A percentile compares a stretch with the other conserved stretches of the same genome.
phyloP scores from a whole-genome alignment of 2,888 invertebrate species.

The Scaptomyza flava region DNA sequence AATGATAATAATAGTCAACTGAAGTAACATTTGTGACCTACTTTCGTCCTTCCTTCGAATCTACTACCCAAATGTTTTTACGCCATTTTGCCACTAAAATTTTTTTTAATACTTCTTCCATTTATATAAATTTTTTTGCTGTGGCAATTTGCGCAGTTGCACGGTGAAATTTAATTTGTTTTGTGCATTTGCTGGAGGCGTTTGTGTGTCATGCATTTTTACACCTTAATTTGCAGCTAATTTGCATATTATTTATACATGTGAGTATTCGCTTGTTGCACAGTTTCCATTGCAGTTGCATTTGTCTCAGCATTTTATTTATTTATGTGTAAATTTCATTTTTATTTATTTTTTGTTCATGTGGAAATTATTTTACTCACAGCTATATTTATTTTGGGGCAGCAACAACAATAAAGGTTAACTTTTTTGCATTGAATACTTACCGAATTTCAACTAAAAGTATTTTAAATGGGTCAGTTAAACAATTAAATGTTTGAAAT shows the following conservation, averaged over 20 bases:
- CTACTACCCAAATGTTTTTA: not conserved
- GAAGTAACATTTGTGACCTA: not conserved
- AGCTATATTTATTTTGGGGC: conserved; percentile 9
- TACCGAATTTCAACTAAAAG: not conserved
- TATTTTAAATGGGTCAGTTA: too few relatives aligned
- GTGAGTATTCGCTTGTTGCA: conserved; percentile 52
- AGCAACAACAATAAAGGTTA: conserved; percentile 1
- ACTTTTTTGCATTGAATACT: not conserved
- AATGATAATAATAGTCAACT: not conserved
- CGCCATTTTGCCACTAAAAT: conserved; percentile 7
- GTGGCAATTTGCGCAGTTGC: conserved; percentile 48
- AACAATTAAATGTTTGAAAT: too few relatives aligned
- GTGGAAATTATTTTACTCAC: conserved; percentile 12
- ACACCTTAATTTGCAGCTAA: conserved; percentile 76
- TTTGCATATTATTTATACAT: conserved; percentile 65
- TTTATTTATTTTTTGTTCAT: not conserved
- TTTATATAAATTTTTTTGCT: conserved; percentile 22
- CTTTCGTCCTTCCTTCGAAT: not conserved
- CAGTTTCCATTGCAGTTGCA: conserved; percentile 45
- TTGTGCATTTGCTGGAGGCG: conserved; percentile 65
- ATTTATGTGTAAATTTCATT: not conserved
- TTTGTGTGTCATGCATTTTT: conserved; percentile 74
- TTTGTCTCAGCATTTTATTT: not conserved
- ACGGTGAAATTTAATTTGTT: conserved; percentile 70
- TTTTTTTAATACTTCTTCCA: conserved; percentile 4